Conservation (phyloP, 2,113 vertebrate species). For the Arvicanthis niloticus region DNA sequence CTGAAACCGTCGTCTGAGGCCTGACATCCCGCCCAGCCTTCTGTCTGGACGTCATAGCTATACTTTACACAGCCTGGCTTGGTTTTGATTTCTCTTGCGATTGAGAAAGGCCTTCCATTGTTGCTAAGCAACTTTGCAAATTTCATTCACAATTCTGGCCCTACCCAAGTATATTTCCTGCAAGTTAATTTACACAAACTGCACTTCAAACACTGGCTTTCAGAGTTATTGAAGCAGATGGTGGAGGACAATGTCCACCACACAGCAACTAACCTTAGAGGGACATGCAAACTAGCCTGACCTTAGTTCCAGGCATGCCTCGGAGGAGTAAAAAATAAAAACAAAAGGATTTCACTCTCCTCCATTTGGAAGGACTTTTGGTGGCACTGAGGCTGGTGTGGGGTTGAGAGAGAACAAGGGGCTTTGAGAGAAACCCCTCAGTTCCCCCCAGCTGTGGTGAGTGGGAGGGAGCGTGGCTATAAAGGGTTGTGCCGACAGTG, state of each 20-base stretch:
- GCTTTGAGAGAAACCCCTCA: neutral
- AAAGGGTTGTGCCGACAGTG: neutral
- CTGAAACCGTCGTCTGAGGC: slow-evolving; percentile 44
- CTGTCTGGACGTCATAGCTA: slow-evolving; percentile 21
- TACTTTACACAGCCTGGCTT: slow-evolving; percentile 52
- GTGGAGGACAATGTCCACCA: neutral
- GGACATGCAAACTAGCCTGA: neutral
- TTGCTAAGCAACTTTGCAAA: slow-evolving; percentile 57
- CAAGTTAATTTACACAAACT: neutral
- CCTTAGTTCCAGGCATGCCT: slow-evolving; percentile 25
- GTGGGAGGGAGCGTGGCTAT: fast-evolving
- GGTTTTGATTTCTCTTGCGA: slow-evolving; percentile 49
- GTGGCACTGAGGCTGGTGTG: neutral
- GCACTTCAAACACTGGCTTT: neutral
- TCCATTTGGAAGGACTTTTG: neutral
- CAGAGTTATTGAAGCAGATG: neutral
- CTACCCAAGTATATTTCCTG: slow-evolving; percentile 27
- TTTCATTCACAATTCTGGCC: slow-evolving; percentile 25
- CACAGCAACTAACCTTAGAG: neutral
- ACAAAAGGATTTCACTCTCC: neutral
- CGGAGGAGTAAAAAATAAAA: neutral
- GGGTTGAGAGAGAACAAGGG: neutral
- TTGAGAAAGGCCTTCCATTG: slow-evolving; percentile 32
- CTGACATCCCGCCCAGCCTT: neutral
- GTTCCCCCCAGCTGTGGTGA: neutral